Base-by-base conservation (phyloP, 1,140 invertebrate genomes). In the Rhagoletis pomonella region DNA sequence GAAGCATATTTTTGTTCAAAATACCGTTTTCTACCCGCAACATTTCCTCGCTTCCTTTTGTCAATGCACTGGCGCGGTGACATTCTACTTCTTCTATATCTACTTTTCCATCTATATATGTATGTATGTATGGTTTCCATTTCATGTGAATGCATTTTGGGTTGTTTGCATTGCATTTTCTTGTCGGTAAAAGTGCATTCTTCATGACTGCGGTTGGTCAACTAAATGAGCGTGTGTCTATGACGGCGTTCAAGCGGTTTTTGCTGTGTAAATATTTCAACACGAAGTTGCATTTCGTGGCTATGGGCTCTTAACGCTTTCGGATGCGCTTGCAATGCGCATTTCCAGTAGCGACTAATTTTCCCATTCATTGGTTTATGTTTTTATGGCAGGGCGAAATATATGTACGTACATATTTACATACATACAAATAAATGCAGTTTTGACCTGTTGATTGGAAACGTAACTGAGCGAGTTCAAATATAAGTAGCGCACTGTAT, bases 1-100 rank as follows among this genome's bases (percentile, higher is more conserved):
- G 91, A 89, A 88, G 91, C 91, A 91, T 92, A 81, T 81, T 81
- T 62, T 81, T 50, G 47, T 3, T 17, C 2, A 47, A 62, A 62
- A 14, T n/a, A 62, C 60, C 60, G 12, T 14, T 62, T 14, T 4
- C 7, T 12, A 62, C 9, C 4, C 60, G 9, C 12, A 62, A 62
- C 4, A 62, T 14, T 62, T 62, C 12, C 60, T 9, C 60, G n/a
- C n/a, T 62, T 62, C 60, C 3, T 62, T 62, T 62, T 62, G 5
- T 14, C 60, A 62, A 1, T 62, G 60, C 60, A 62, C 1, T 17
- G 9, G 12, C 17, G n/a, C 4, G 9, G 12, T 62, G n/a, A 17
- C 17, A 14, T n/a, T 62, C 60, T 62, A 14, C 60, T 14, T 14
- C 60, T 62, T 62, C 60, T 62, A 14, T 14, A 12, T 62, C 12